phyloP scores from a whole-genome alignment of 2,888 invertebrate species.

The Invenusta paracnida region DNA sequence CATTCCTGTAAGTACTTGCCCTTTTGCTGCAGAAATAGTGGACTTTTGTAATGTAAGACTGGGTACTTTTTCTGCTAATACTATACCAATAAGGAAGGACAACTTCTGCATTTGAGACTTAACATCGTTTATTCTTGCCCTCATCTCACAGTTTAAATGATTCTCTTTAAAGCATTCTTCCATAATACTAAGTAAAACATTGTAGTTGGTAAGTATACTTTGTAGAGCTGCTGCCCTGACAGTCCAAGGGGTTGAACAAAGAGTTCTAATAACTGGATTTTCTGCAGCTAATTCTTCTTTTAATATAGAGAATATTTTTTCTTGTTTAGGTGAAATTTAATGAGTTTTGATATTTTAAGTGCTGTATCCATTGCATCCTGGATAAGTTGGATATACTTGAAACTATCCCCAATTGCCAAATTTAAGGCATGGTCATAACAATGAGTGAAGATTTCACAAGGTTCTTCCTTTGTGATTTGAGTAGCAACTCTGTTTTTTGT shows the following conservation, averaged over 20 bases:
- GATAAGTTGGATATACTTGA: background rate
- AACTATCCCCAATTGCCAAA: background rate
- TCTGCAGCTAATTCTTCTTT: background rate
- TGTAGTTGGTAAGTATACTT: constrained; percentile 5
- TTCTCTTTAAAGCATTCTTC: constrained; percentile 1
- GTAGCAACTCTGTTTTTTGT: background rate
- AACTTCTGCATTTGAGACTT: background rate
- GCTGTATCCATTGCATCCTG: background rate
- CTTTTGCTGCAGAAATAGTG: background rate
- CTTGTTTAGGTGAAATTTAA: background rate
- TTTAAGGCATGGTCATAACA: background rate
- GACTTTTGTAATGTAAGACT: background rate
- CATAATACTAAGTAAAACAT: background rate
- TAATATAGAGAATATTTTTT: background rate
- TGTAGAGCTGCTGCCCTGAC: background rate
- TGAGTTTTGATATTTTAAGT: background rate
- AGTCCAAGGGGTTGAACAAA: background rate
- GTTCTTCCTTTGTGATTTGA: background rate
- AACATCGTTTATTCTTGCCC: constrained; percentile 14
- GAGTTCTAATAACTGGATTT: background rate
- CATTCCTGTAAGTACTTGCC: background rate
- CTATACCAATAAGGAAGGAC: background rate
- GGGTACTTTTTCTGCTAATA: background rate
- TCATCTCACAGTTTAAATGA: constrained; percentile 8
- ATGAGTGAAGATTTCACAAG: background rate